Evolutionary conservation across 1,140 invertebrate species (phyloP), one percentile per base, ranked within the genome.

Genomic region (Nymphalis io): DNA sequence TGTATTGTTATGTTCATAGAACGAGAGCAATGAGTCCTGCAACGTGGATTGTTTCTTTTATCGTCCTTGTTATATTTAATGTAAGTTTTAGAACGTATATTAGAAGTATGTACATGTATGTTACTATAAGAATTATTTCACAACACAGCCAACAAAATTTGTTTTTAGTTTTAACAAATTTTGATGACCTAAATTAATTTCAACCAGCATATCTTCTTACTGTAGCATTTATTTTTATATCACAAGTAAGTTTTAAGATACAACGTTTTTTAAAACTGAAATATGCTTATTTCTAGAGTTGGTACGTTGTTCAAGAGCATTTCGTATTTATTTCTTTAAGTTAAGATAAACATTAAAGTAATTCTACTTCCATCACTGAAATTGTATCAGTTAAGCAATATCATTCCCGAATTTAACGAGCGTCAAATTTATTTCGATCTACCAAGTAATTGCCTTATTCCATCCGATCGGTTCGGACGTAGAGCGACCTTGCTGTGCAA

Each of bases 31-130:
- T 85, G 83, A 74, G 70, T 68, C 74, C 81, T n/a, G 48, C 74
- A 46, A 71, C 67, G 48, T 82, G 81, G 84, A 70, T 85, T 60
- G 55, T 76, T 69, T 79, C 74, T 20, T 80, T 84, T 58, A 40
- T 82, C 33, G 62, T 67, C 6, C 69, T 81, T 44, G 64, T 75
- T 44, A 53, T 78, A 53, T 74, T 83, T 44, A 83, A 83, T 76
- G 81, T 83, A 69, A 83, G 81, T 76, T 60, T 33, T 51, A 18
- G 33, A 33, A 38, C 3, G 6, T 48, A 16, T 62, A 38, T 42
- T 39, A 55, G n/a, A n/a, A n/a, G n/a, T n/a, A n/a, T n/a, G n/a
- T 13, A 44, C 40, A 44, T 13, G 8, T 44, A 13, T 44, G 0
- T 13, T 3, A 5, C 5, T 5, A 6, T 33, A 5, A 33, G 10